A percentile compares a stretch with the other conserved stretches of the same genome.
Conservation (phyloP, 2,797 vertebrate genomes). For the Chaetodon trifasciatus region DNA sequence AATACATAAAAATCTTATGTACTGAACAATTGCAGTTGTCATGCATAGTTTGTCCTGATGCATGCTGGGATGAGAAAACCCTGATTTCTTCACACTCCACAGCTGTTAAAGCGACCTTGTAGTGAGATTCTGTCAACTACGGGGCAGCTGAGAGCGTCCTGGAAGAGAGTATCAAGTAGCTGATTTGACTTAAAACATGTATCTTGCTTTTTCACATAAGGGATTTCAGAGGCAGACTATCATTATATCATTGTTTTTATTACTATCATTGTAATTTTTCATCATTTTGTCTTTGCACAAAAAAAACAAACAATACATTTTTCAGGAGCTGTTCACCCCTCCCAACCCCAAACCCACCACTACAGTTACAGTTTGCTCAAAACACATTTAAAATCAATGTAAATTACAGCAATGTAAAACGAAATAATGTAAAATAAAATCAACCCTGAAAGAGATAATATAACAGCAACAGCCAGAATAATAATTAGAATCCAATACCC, state of each 20-base stretch:
- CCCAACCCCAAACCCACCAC: conserved; percentile 82
- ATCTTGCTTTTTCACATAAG: conserved; percentile 6
- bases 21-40: no score
- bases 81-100: neutral
- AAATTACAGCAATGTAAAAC: conserved; percentile 90
- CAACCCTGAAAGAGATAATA: conserved; percentile 88
- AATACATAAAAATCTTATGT: no score
- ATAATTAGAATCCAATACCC: conserved; percentile 87
- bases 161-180: no score
- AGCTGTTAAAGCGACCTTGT: neutral
- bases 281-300: conserved; percentile 88
- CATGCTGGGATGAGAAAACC: neutral
- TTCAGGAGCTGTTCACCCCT: conserved; percentile 81
- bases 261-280: conserved; percentile 90
- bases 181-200: neutral
- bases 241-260: conserved; percentile 88
- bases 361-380: conserved; percentile 86
- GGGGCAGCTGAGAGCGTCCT: neutral
- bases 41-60: neutral
- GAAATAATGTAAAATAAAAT: conserved; percentile 85
- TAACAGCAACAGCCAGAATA: conserved; percentile 86
- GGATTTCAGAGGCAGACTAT: conserved; percentile 53
- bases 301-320: conserved; percentile 81
- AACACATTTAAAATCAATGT: conserved; percentile 87
- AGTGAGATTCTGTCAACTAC: no score